phyloP scores from a whole-genome alignment of 2,888 invertebrate genomes.

The Caenorhabditis sp. region DNA sequence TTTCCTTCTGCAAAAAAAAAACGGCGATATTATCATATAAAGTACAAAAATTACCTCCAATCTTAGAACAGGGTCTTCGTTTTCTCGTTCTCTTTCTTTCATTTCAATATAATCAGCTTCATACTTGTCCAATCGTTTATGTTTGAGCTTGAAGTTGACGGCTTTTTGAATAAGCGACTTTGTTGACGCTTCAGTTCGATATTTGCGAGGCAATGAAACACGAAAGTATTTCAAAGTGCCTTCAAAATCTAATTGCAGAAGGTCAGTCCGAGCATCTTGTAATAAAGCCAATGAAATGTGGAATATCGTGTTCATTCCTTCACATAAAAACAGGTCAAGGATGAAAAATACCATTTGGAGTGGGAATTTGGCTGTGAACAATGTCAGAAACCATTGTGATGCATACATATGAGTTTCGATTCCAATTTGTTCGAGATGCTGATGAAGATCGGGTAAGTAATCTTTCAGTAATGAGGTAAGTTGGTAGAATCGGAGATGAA shows the following conservation, averaged over 20 bases:
- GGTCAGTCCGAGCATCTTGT: constrained; percentile 82
- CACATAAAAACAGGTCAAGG: constrained; percentile 87
- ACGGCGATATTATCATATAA: not conserved
- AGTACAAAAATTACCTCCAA: constrained; percentile 70
- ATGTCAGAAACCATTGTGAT: constrained; percentile 98
- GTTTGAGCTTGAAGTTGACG: constrained; percentile 81
- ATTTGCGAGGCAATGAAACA: constrained; percentile 93
- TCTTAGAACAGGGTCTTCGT: constrained; percentile 74
- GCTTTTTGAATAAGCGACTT: constrained; percentile 88
- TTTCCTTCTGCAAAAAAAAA: constrained; percentile 54
- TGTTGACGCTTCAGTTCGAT: constrained; percentile 88
- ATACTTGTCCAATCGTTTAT: constrained; percentile 89
- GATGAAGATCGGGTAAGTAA: constrained; percentile 73
- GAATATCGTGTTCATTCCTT: constrained; percentile 90
- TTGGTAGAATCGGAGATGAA: constrained; percentile 93
- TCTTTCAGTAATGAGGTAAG: constrained; percentile 88
- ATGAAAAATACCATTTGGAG: constrained; percentile 95
- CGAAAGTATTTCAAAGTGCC: constrained; percentile 94
- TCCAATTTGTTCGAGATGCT: constrained; percentile 77
- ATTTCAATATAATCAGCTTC: constrained; percentile 86
- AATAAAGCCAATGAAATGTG: constrained; percentile 93
- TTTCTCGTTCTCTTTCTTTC: constrained; percentile 75
- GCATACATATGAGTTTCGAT: constrained; percentile 91
- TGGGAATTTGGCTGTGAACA: constrained; percentile 99
- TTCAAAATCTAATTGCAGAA: constrained; percentile 92